Percentiles rank a stretch among this genome's conserved stretches.
These are phyloP conservation scores for Aepyceros melampus DNA, from an alignment of 2,113 vertebrate species.

Conservation along the genomic window DNA sequence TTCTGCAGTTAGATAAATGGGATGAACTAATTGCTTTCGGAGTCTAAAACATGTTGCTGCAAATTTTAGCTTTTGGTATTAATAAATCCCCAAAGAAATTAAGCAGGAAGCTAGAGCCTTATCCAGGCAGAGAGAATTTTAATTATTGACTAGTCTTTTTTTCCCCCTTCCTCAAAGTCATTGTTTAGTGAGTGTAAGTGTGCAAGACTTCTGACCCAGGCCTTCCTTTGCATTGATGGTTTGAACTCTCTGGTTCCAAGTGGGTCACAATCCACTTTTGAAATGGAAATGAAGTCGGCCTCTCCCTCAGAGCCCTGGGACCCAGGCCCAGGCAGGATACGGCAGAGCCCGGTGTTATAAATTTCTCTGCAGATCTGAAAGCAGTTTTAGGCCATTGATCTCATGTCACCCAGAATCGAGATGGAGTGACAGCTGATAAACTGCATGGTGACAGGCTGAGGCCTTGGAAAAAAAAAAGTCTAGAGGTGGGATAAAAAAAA, in stretches of 20 bases:
- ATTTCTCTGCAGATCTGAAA: slow-evolving; percentile 50
- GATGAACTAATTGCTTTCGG: slow-evolving; percentile 71
- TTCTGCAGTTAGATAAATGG: slow-evolving; percentile 75
- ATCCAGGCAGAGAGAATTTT: slow-evolving; percentile 36
- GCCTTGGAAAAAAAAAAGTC: slow-evolving; percentile 4
- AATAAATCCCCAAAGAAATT: slow-evolving; percentile 49
- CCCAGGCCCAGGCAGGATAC: background rate
- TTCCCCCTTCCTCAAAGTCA: background rate
- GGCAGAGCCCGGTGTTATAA: background rate
- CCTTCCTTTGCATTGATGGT: background rate
- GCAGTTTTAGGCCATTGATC: slow-evolving; percentile 48
- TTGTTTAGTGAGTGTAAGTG: slow-evolving; percentile 15
- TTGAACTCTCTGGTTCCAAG: slow-evolving; percentile 29
- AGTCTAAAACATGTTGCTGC: slow-evolving; percentile 43
- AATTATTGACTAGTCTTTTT: background rate
- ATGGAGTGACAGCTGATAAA: slow-evolving; percentile 53
- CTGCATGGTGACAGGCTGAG: slow-evolving; percentile 39
- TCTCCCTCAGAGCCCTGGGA: background rate
- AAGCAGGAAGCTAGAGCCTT: slow-evolving; percentile 23
- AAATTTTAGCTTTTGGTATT: slow-evolving; percentile 42
- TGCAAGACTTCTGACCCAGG: background rate
- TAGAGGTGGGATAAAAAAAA: background rate
- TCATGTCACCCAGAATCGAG: slow-evolving; percentile 26
- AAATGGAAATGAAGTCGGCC: slow-evolving; percentile 67
- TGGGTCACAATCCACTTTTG: slow-evolving; percentile 59